Evolutionary conservation across 2,797 vertebrate species (phyloP).

Genomic region (Gallirallus australis): DNA sequence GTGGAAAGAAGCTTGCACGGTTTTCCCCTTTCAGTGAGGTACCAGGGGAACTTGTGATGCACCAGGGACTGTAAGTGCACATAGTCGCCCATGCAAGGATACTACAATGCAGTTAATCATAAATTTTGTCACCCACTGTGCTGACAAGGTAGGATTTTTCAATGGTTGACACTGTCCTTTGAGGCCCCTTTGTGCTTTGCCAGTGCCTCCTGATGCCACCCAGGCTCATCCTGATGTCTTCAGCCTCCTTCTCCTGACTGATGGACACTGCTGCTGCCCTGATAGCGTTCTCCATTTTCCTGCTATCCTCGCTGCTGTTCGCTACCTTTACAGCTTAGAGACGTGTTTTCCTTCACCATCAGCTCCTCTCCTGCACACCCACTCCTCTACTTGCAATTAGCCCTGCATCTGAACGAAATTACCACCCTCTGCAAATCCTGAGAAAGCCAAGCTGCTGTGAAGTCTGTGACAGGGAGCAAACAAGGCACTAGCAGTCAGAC

Average conservation of each 20-base stretch:
- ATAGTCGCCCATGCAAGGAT: not conserved
- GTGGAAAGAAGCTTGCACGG: not conserved
- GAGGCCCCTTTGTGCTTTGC: not conserved
- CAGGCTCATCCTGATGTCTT: not conserved
- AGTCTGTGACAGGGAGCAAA: not conserved
- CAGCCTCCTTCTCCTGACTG: not conserved
- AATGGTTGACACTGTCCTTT: not conserved
- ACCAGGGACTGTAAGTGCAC: not conserved
- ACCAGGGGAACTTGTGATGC: not conserved
- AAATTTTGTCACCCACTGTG: not conserved
- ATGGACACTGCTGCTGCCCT: rapidly evolving
- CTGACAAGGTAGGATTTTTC: not conserved
- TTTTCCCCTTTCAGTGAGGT: not conserved
- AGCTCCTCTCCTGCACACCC: not conserved
- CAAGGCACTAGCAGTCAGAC: not conserved
- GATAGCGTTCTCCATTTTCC: not conserved
- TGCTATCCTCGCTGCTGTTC: not conserved
- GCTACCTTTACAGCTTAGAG: not conserved
- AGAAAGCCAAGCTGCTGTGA: not conserved
- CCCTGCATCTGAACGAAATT: not conserved
- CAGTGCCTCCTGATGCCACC: not conserved
- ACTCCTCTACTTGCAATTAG: not conserved
- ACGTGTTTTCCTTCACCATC: not conserved
- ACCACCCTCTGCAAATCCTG: not conserved
- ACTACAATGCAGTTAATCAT: not conserved